Base-by-base conservation (phyloP, 1,140 invertebrate genomes). In the Saxidomus purpurata region DNA sequence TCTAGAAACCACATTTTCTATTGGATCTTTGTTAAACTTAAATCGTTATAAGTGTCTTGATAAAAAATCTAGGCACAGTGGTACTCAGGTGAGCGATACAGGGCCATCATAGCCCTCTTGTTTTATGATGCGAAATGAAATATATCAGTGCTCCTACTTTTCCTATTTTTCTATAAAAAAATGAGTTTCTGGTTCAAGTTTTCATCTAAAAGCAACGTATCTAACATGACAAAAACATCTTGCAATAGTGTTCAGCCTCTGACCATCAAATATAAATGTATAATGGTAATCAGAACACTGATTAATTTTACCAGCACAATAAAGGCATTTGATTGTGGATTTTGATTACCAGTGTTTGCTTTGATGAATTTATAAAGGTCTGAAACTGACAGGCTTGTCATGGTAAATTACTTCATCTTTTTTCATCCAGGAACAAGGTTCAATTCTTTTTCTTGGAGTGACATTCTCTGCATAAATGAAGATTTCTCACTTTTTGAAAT, bases 301-400 rank as follows among this genome's bases (percentile, higher is more conserved):
- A 79, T 79, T 52, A 79, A 52, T 79, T 79, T 49, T 79, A 47
- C 76, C 31, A 36, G 47, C 28, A 79, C 28, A 79, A 79, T 79
- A 79, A 79, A 55, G n/a, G 17, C 43, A 52, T 79, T 79, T 49
- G 43, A 49, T 79, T 79, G 47, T 79, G 43, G 17, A 63, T 59
- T 82, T 63, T 82, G 80, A 82, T 82, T 82, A 59, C 80, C 80
- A 67, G 67, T 82, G 67, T 82, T 82, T 59, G 80, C 52, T 67
- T 82, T 82, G 80, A 82, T 63, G 80, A 63, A 82, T 82, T 82
- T 67, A 82, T 82, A 82, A 59, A 25, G 34, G 61, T 34, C 80
- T 82, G 80, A 67, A 63, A 25, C 40, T 82, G 80, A 82, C 80
- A 82, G 80, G 19, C 36, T 36, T 67, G 79, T 63, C 55, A 82